phyloP scores from a whole-genome alignment of 2,888 invertebrate genomes.

The Allygus modestus region DNA sequence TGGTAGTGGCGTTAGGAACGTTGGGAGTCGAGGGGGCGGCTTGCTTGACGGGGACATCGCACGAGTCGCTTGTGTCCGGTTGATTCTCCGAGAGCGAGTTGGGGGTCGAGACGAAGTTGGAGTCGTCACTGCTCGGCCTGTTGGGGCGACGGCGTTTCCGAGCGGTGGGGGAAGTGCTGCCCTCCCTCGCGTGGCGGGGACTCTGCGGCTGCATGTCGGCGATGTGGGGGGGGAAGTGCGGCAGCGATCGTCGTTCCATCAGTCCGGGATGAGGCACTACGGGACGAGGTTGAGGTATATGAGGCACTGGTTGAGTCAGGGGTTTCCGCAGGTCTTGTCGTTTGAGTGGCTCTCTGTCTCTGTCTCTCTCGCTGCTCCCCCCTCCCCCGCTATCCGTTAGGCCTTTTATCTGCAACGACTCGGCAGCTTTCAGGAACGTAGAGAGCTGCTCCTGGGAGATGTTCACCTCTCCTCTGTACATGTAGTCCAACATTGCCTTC shows the following conservation, averaged over 20 bases:
- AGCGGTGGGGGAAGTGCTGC: slow-evolving; percentile 68
- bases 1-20: slow-evolving; percentile 60
- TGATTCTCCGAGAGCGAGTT: slow-evolving; percentile 67
- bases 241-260: slow-evolving; percentile 39
- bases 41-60: slow-evolving; percentile 68
- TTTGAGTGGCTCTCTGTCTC: slow-evolving; percentile 14
- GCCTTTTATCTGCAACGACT: slow-evolving; percentile 94
- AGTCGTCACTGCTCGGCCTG: slow-evolving; percentile 70
- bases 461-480: slow-evolving; percentile 96
- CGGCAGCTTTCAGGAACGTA: slow-evolving; percentile 92
- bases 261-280: slow-evolving; percentile 61
- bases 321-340: slow-evolving; percentile 55
- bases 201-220: slow-evolving; percentile 63
- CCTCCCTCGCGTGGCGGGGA: slow-evolving; percentile 68
- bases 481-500: slow-evolving; percentile 95
- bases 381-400: slow-evolving; percentile 81
- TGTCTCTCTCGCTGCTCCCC: slow-evolving; percentile 56
- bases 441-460: slow-evolving; percentile 95
- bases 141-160: slow-evolving; percentile 68
- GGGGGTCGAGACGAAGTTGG: slow-evolving; percentile 64
- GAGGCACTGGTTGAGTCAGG: slow-evolving; percentile 59
- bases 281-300: slow-evolving; percentile 51
- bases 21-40: slow-evolving; percentile 23
- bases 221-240: slow-evolving; percentile 47
- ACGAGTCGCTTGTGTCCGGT: slow-evolving; percentile 69